phyloP scores from a whole-genome alignment of 2,113 vertebrate genomes.

The Scophthalmus maximus region DNA sequence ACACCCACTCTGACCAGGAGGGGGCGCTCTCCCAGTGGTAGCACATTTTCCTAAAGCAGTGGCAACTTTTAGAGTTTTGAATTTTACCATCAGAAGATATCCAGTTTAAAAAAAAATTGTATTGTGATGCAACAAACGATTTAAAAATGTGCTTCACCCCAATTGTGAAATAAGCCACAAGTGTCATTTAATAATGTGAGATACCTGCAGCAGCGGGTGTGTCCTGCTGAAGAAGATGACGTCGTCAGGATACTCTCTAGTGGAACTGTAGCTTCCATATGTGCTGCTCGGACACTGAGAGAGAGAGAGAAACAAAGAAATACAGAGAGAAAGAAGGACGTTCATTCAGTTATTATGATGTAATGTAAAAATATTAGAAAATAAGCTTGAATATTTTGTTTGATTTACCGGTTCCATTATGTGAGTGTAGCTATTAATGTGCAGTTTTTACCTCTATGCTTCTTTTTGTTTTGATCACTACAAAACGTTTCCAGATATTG shows the following conservation, averaged over 20 bases:
- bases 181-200: constrained; percentile 38
- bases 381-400: neutral
- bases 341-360: neutral
- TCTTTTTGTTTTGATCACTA: neutral
- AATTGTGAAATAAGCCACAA: no score
- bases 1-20: constrained; percentile 84
- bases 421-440: neutral
- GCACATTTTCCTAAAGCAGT: constrained; percentile 78
- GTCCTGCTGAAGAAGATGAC: constrained; percentile 88
- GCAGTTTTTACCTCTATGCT: neutral
- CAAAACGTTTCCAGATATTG: neutral
- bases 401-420: neutral
- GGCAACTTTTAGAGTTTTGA: neutral
- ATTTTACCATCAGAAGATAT: no score
- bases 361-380: neutral
- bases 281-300: constrained; percentile 86
- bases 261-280: constrained; percentile 84
- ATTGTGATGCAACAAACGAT: no score
- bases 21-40: constrained; percentile 80
- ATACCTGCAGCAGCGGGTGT: constrained; percentile 83
- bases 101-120: no score
- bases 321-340: neutral
- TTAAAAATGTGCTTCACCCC: no score
- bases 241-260: constrained; percentile 85
- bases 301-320: neutral